Conservation (phyloP, 1,140 invertebrate genomes). For the Diabrotica undecimpunctata region DNA sequence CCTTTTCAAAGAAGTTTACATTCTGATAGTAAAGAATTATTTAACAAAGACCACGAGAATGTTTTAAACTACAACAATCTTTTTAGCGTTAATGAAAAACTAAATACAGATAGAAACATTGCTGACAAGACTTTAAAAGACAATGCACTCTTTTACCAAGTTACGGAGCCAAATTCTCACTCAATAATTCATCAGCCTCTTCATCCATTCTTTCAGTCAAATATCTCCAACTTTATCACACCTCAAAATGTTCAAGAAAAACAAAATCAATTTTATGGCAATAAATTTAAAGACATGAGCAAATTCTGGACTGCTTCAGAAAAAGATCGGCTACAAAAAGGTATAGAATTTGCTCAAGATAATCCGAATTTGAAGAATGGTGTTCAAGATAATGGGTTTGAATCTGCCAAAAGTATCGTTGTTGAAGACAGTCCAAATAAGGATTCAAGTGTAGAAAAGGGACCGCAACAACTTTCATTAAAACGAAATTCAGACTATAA, state of each 20-base stretch:
- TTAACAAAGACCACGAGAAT: background rate
- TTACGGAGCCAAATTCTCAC: slow-evolving; percentile 1
- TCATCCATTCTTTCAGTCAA: background rate
- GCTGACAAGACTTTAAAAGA: background rate
- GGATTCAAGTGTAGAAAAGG: background rate
- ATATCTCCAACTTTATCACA: too few species aligned
- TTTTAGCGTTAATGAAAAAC: slow-evolving; percentile 10
- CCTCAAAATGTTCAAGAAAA: too few species aligned
- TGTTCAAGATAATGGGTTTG: slow-evolving; percentile 6
- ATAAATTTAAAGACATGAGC: slow-evolving; percentile 14
- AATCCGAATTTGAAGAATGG: background rate
- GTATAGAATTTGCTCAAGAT: slow-evolving; percentile 9
- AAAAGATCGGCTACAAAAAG: slow-evolving; percentile 15
- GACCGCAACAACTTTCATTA: too few species aligned
- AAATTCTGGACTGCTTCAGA: slow-evolving; percentile 10
- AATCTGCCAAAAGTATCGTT: slow-evolving; percentile 7
- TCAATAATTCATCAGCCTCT: background rate
- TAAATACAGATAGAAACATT: slow-evolving; percentile 14
- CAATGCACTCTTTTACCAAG: background rate
- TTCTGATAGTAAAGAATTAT: background rate
- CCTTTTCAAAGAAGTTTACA: background rate
- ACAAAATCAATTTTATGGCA: slow-evolving; percentile 4
- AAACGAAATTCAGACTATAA: too few species aligned
- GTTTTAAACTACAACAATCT: slow-evolving; percentile 11
- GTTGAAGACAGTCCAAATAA: background rate